Conservation (phyloP, 2,797 vertebrate species). For the Lophura swinhoii region DNA sequence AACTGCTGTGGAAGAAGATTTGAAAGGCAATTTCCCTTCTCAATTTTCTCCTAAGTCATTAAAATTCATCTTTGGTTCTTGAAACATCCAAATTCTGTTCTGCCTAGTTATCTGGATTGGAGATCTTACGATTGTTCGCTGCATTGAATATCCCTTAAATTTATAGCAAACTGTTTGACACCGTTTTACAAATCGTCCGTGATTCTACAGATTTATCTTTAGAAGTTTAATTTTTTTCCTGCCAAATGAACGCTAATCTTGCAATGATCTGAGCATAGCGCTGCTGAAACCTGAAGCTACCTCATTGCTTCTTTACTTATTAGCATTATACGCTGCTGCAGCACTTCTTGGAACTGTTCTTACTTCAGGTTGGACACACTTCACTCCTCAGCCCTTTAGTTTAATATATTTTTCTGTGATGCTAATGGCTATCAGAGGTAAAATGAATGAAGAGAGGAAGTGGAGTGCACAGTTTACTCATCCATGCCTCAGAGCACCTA, state of each 20-base stretch:
- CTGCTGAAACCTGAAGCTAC: conserved; percentile 5
- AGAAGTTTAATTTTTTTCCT: conserved; percentile 39
- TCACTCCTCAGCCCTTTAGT: neutral
- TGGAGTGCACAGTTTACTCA: neutral
- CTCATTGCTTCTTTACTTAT: neutral
- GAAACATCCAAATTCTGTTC: conserved; percentile 53
- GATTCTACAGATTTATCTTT: conserved; percentile 44
- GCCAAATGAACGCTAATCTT: conserved; percentile 17
- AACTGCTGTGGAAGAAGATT: conserved; percentile 55
- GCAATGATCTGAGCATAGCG: neutral
- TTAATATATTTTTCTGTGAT: neutral
- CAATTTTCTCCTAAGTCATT: conserved; percentile 68
- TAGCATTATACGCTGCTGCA: neutral
- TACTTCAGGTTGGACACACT: neutral
- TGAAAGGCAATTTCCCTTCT: conserved; percentile 67
- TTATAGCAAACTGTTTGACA: conserved; percentile 27
- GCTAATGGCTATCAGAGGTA: neutral
- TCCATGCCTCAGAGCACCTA: rapidly evolving
- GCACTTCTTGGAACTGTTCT: neutral
- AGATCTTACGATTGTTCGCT: neutral
- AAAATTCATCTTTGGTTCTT: conserved; percentile 63
- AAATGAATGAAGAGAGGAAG: neutral
- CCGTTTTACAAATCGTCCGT: conserved; percentile 16
- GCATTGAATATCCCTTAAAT: conserved; percentile 22
- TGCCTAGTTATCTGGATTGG: conserved; percentile 29